Percentiles rank a stretch among this genome's conserved stretches.
Evolutionary conservation across 1,140 invertebrate species (phyloP).

Genomic region (Sarcophaga bullata): DNA sequence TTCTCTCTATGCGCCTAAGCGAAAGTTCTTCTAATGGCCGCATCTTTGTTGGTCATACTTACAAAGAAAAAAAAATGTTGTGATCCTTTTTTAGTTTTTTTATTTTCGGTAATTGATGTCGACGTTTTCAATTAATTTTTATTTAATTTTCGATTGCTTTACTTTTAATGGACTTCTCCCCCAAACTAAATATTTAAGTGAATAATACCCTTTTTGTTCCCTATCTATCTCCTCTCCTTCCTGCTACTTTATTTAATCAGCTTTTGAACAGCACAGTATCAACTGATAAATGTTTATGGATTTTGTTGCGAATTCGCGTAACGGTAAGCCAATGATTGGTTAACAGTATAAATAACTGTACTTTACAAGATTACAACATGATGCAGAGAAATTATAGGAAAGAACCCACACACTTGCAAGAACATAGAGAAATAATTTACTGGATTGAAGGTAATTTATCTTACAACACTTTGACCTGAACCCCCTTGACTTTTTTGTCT

Average conservation of each 20-base stretch:
- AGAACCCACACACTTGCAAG: neutral
- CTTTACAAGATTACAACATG: neutral
- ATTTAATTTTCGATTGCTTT: too few relatives aligned
- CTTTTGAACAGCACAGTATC: neutral
- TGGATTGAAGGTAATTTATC: neutral
- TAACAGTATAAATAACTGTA: neutral
- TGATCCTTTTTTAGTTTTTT: too few relatives aligned
- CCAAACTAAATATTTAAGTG: too few relatives aligned
- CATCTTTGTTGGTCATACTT: too few relatives aligned
- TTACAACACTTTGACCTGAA: neutral
- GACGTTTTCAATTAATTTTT: too few relatives aligned
- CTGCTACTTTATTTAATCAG: neutral
- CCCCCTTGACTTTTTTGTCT: neutral
- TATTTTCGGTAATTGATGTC: too few relatives aligned
- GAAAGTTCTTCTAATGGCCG: too few relatives aligned
- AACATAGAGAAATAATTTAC: neutral
- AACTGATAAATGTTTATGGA: neutral
- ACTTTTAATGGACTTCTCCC: too few relatives aligned
- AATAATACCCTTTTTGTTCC: too few relatives aligned
- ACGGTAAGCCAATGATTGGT: neutral
- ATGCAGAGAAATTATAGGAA: neutral
- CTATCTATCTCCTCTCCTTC: too few relatives aligned
- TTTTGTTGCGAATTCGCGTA: neutral
- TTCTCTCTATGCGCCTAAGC: too few relatives aligned
- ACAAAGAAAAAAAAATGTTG: too few relatives aligned